These are phyloP conservation scores for Eulithis prunata DNA, from an alignment of 2,888 invertebrate species.

Conservation along the genomic window DNA sequence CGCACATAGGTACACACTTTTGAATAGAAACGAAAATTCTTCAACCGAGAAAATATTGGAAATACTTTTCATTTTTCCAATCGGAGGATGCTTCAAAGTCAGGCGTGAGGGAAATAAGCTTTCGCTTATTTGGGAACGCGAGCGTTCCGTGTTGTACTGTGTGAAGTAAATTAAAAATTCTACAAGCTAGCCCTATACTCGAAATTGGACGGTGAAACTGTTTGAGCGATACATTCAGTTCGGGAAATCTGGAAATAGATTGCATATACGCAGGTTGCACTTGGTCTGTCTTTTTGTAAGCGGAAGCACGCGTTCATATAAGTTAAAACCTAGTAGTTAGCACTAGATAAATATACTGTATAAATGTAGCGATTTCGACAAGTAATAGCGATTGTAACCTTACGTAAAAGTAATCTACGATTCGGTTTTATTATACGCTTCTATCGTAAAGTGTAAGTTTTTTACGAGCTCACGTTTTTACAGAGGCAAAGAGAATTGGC, in stretches of 20 bases:
- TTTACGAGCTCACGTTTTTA: not conserved
- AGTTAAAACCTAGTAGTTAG: too few species aligned
- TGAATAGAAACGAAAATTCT: slow-evolving; percentile 65
- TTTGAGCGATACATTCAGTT: slow-evolving; percentile 8
- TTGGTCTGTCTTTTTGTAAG: too few species aligned
- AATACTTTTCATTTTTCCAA: slow-evolving; percentile 72
- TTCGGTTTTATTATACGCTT: too few species aligned
- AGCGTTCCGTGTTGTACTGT: slow-evolving; percentile 46
- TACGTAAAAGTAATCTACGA: too few species aligned
- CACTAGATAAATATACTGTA: too few species aligned
- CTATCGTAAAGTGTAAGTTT: not conserved
- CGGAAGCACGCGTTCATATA: too few species aligned
- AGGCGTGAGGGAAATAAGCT: slow-evolving; percentile 67
- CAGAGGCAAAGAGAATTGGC: slow-evolving; percentile 26
- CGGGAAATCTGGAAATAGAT: not conserved
- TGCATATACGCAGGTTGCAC: not conserved
- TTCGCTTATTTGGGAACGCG: slow-evolving; percentile 66
- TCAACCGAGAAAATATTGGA: slow-evolving; percentile 62
- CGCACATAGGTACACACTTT: slow-evolving; percentile 50
- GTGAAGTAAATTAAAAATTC: slow-evolving; percentile 58
- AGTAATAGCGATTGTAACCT: too few species aligned
- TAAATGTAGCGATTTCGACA: too few species aligned
- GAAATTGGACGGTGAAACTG: slow-evolving; percentile 10
- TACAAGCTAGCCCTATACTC: slow-evolving; percentile 23
- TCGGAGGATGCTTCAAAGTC: slow-evolving; percentile 68